Evolutionary conservation across 1,140 invertebrate genomes (phyloP).

Genomic region (Elymnias hypermnestra): DNA sequence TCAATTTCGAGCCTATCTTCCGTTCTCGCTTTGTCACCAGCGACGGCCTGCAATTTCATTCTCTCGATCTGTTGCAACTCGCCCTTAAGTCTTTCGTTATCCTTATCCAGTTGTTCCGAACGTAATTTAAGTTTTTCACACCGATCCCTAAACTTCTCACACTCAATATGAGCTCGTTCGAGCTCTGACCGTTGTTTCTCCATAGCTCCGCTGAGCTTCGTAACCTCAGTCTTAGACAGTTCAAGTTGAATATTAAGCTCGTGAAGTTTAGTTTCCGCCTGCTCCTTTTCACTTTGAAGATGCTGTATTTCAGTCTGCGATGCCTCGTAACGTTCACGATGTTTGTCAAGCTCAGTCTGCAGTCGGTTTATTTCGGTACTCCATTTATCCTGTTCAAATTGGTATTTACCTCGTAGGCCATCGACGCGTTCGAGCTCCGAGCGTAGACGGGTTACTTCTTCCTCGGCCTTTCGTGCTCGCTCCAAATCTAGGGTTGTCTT

Average conservation of each 20-base stretch:
- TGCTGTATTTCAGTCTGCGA: conserved; percentile 86
- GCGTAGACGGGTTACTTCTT: conserved; percentile 81
- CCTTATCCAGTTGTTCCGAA: conserved; percentile 82
- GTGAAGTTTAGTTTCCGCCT: conserved; percentile 86
- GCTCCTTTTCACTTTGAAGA: conserved; percentile 79
- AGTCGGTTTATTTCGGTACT: conserved; percentile 71
- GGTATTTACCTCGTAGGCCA: conserved; percentile 89
- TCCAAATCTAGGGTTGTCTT: conserved; percentile 88
- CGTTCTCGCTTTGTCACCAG: conserved; percentile 78
- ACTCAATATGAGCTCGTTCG: conserved; percentile 88
- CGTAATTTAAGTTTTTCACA: conserved; percentile 87
- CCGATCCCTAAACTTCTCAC: conserved; percentile 89
- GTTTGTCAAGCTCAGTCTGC: conserved; percentile 80
- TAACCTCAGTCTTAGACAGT: conserved; percentile 85
- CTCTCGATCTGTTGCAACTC: conserved; percentile 83
- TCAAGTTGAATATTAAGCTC: conserved; percentile 88
- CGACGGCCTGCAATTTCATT: conserved; percentile 78
- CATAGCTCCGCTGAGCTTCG: conserved; percentile 82
- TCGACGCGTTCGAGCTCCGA: conserved; percentile 86
- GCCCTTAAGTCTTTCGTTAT: conserved; percentile 83
- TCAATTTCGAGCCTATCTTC: conserved; percentile 85
- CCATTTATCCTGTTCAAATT: conserved; percentile 91
- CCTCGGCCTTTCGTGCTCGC: conserved; percentile 81
- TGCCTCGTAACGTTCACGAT: conserved; percentile 84
- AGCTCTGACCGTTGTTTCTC: conserved; percentile 87